A percentile compares a stretch with the other conserved stretches of the same genome.
Evolutionary conservation across 2,888 invertebrate genomes (phyloP).

Genomic region (Andrena praecox): DNA sequence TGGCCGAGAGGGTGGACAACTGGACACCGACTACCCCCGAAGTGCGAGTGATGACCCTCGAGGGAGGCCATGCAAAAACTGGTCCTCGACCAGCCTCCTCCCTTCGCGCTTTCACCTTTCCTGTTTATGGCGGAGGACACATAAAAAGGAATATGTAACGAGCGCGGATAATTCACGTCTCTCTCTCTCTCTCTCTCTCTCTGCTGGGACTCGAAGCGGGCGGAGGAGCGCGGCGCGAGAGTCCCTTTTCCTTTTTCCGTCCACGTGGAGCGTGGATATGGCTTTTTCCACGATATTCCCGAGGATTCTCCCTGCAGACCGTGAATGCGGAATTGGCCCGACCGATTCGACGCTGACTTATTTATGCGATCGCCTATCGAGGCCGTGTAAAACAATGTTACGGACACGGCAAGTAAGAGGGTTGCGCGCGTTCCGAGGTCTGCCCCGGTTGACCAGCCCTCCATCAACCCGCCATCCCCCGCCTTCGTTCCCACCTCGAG

Average conservation of each 20-base stretch:
- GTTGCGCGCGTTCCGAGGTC: slow-evolving; percentile 7
- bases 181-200: slow-evolving; percentile 15
- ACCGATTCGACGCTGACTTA: slow-evolving; percentile 78
- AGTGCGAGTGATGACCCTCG: slow-evolving; percentile 85
- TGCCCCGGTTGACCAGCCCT: slow-evolving; percentile 19
- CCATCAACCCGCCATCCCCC: not conserved
- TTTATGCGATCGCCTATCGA: slow-evolving; percentile 81
- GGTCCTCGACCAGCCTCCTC: slow-evolving; percentile 52
- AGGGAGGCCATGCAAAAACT: slow-evolving; percentile 82
- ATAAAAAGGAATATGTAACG: slow-evolving; percentile 85
- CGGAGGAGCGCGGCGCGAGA: not conserved
- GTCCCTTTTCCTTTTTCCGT: slow-evolving; percentile 64
- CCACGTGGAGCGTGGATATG: slow-evolving; percentile 72
- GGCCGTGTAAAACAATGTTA: slow-evolving; percentile 79
- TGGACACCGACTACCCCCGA: slow-evolving; percentile 81
- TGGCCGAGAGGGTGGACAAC: slow-evolving; percentile 71
- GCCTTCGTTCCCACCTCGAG: not conserved
- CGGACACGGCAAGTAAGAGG: slow-evolving; percentile 50
- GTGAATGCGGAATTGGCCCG: slow-evolving; percentile 81
- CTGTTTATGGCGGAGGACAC: slow-evolving; percentile 81
- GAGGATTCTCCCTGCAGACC: slow-evolving; percentile 79
- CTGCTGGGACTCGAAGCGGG: not conserved
- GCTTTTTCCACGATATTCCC: slow-evolving; percentile 68
- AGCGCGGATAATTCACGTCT: slow-evolving; percentile 82
- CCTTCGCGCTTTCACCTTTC: slow-evolving; percentile 63